These are phyloP conservation scores for Semicossyphus pulcher DNA, from an alignment of 2,113 vertebrate species.

Conservation along the genomic window DNA sequence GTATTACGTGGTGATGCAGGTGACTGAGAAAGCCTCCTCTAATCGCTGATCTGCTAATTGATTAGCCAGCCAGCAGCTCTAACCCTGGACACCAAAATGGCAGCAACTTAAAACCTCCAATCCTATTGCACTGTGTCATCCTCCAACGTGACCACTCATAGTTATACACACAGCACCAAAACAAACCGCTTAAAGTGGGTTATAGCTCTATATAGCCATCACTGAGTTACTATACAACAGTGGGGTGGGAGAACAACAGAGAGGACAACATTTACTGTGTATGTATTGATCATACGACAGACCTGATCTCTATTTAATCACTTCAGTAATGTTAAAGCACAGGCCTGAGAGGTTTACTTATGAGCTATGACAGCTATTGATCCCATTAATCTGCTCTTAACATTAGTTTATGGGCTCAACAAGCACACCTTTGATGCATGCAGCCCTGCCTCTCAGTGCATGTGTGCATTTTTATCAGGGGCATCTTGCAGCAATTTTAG, in stretches of 20 bases:
- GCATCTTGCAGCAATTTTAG: not conserved
- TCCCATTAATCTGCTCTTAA: slow-evolving; percentile 56
- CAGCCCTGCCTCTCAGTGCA: not conserved
- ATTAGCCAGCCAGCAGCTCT: slow-evolving; percentile 73
- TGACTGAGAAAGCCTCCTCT: slow-evolving; percentile 82
- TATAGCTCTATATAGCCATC: slow-evolving; percentile 3
- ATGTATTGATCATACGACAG: not conserved
- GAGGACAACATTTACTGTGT: not conserved
- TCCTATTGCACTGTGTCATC: slow-evolving; percentile 75
- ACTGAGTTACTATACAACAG: slow-evolving; percentile 1
- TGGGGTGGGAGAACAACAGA: not conserved
- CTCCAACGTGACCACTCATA: slow-evolving; percentile 66
- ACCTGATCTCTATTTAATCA: slow-evolving; percentile 19
- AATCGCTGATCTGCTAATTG: slow-evolving; percentile 85
- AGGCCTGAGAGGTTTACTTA: not conserved
- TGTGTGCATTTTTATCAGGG: not conserved
- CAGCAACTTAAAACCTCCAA: slow-evolving; percentile 82
- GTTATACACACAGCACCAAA: slow-evolving; percentile 28
- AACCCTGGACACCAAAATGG: slow-evolving; percentile 75
- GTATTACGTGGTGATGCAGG: slow-evolving; percentile 86
- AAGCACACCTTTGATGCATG: not conserved
- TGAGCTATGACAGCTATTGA: slow-evolving; percentile 46
- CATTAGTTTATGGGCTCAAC: slow-evolving; percentile 44
- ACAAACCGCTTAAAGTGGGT: slow-evolving; percentile 23
- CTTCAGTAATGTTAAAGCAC: not conserved